A percentile compares a stretch with the other conserved stretches of the same genome.
phyloP scores from a whole-genome alignment of 2,888 invertebrate genomes.

The Philereme vetulata region DNA sequence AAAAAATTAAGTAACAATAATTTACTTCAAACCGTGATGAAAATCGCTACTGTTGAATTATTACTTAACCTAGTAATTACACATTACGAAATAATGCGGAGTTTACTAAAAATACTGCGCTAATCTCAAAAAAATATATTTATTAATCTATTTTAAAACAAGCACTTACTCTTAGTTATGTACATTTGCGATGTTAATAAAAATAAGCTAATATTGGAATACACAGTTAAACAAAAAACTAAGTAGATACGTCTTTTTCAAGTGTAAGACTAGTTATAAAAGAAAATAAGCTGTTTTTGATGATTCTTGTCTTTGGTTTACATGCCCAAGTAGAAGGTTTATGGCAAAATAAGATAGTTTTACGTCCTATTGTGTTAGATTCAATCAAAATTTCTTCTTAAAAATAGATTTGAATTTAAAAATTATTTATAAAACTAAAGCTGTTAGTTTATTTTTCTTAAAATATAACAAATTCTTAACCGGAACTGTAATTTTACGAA shows the following conservation, averaged over 20 bases:
- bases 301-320: conserved; percentile 56
- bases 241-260: conserved; percentile 26
- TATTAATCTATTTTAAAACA: conserved; percentile 23
- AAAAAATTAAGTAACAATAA: conserved; percentile 71
- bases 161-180: conserved; percentile 14
- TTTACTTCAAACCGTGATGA: conserved; percentile 65
- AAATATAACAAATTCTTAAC: conserved; percentile 1
- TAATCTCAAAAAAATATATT: conserved; percentile 52
- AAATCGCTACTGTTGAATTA: conserved; percentile 54
- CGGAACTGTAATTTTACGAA: not conserved
- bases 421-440: conserved; percentile 6
- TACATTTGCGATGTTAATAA: conserved; percentile 23
- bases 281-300: conserved; percentile 36
- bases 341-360: conserved; percentile 27
- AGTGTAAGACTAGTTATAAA: conserved; percentile 44
- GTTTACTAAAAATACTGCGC: conserved; percentile 48
- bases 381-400: not conserved
- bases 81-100: conserved; percentile 25
- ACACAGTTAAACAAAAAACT: conserved; percentile 19
- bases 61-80: conserved; percentile 15
- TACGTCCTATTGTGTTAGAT: not conserved
- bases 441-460: conserved; percentile 10
- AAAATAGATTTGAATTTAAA: conserved; percentile 11
- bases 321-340: conserved; percentile 36
- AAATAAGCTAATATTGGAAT: conserved; percentile 20